Evolutionary conservation across 2,797 vertebrate genomes (phyloP), one percentile per base, ranked within the genome.

Genomic region (Trichosurus vulpecula): DNA sequence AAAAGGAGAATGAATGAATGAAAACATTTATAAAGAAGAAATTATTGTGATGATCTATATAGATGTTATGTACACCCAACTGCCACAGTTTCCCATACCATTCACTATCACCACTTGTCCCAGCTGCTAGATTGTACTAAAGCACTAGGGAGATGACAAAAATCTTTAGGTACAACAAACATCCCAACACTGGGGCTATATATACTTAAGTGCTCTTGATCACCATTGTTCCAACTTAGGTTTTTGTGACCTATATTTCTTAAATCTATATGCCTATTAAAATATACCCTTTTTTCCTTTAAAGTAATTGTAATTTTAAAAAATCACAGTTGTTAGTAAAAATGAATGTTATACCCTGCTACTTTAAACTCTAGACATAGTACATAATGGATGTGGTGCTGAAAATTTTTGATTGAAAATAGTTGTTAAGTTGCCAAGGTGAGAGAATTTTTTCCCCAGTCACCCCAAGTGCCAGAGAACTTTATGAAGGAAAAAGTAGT

Each of bases 61-160:
- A 93, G 53, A 91, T 94, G 93, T 41, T 55, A 90, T 92, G 54
- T 94, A 61, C 96, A 97, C 96, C 97, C 96, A 97, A 41, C n/a
- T 6, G 2, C 1, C n/a, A 74, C 89, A 1, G 6, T 91, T 94
- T 94, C 92, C 90, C 19, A 90, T 91, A 92, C 94, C 74, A 91
- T 57, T 97, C 55, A 92, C 94, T 55, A 55, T 55, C 19, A 12
- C 93, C 94, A 96, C 92, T 97, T 97, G 96, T 92, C 90, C 66
- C 97, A 97, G 96, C 96, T 97, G 97, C 95, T 95, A 87, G 87
- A 57, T 94, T 90, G 16, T 54, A 94, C 96, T 47, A 52, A 92
- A 97, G 95, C 91, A 96, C 89, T 94, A 93, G 94, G 91, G 22
- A 81, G 31, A 66, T 58, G 58, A 52, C 13, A 93, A 95, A 58